Base-by-base conservation (phyloP, 1,140 invertebrate species). In the Glomeris maerens region DNA sequence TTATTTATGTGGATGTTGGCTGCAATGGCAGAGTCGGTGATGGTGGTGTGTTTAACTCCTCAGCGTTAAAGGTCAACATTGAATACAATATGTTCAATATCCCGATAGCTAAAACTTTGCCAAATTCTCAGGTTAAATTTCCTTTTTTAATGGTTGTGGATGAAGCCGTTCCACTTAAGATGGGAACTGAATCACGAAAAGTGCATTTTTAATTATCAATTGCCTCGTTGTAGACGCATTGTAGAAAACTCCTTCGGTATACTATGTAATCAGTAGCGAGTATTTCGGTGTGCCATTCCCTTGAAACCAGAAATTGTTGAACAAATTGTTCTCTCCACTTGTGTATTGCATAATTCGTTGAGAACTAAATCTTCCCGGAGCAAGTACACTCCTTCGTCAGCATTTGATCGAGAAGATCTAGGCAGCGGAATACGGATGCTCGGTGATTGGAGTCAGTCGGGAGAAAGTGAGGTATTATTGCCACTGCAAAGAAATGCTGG, bases 181-280 rank as follows among this genome's bases (percentile, higher is more conserved):
- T 38, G 27, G 14, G 22, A 49, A 23, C 21, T 60, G 10, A 50
- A 50, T 27, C 13, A 45, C n/a, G 31, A 49, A 14, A 53, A 55
- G 27, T 49, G 52, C 27, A 50, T 52, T 10, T 61, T 57, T 47
- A 57, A 62, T 41, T 62, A 57, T 31, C 22, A 59, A 31, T 29
- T 60, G 13, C 52, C 54, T 27, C 22, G 58, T 7, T 52, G 57
- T 27, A 38, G 60, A 17, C 13, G 57, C 14, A 29, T 55, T 50
- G 27, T 58, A 36, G 61, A 62, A 27, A 60, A 60, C 49, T 52
- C 57, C 4, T 62, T 62, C 54, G 60, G 53, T 14, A 57, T 59
- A 17, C 26, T 57, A 13, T 4, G 13, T 25, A 7, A 13, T 28
- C 20, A 28, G 36, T 54, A 44, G 53, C 5, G 53, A 29, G 27